These are phyloP conservation scores for Caerostris extrusa DNA, from an alignment of 1,140 invertebrate species.

Conservation along the genomic window DNA sequence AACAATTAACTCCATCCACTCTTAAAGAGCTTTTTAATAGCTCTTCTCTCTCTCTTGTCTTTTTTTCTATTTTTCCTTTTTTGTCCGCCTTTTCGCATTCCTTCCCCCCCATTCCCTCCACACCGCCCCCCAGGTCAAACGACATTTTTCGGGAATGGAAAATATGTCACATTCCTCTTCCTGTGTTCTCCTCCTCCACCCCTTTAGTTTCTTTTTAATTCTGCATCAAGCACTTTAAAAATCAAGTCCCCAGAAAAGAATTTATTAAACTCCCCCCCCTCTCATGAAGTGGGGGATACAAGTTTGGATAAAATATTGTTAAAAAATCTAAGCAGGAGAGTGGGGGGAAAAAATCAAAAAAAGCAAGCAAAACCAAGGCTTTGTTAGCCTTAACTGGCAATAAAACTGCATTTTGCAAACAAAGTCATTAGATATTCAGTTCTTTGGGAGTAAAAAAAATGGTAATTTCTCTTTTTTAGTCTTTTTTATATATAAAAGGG, in stretches of 20 bases:
- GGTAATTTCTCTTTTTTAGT: too few relatives aligned
- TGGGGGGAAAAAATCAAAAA: too few relatives aligned
- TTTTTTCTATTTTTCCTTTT: too few relatives aligned
- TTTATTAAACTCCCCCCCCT: slow-evolving; percentile 41
- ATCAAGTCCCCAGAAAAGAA: slow-evolving; percentile 49
- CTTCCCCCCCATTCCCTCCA: background rate
- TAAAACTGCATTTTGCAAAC: too few relatives aligned
- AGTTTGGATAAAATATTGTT: background rate
- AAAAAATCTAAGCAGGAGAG: slow-evolving; percentile 1
- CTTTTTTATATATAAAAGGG: too few relatives aligned
- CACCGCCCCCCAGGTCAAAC: slow-evolving; percentile 3
- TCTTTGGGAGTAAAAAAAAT: too few relatives aligned
- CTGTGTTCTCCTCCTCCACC: background rate
- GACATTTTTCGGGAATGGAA: slow-evolving; percentile 20
- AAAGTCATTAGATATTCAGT: too few relatives aligned
- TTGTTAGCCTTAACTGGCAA: too few relatives aligned
- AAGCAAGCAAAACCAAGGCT: too few relatives aligned
- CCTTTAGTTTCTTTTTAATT: slow-evolving; percentile 41
- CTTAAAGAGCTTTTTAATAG: slow-evolving; percentile 76
- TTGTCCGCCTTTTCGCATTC: slow-evolving; percentile 17
- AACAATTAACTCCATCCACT: slow-evolving; percentile 71
- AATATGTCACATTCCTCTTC: slow-evolving; percentile 68
- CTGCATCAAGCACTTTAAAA: slow-evolving; percentile 65
- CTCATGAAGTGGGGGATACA: background rate
- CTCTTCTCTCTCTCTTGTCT: slow-evolving; percentile 30